Evolutionary conservation across 2,113 vertebrate species (phyloP).

Genomic region (Ictalurus furcatus): DNA sequence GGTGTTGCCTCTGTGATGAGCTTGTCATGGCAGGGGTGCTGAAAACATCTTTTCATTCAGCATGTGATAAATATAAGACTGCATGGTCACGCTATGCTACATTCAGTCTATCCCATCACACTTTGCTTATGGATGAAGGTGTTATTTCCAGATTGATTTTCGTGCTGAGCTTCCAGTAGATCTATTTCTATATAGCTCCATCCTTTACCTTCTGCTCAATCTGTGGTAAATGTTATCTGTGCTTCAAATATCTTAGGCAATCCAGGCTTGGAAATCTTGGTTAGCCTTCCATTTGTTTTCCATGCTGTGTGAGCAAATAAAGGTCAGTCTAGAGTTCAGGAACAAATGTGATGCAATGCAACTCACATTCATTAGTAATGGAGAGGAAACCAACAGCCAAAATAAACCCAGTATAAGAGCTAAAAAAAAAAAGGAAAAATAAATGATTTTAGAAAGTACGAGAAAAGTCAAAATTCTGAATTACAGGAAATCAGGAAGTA

Average conservation of each 20-base stretch:
- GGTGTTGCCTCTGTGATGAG: constrained; percentile 83
- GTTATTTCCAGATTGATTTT: constrained; percentile 81
- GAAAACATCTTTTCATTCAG: constrained; percentile 86
- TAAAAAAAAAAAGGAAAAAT: too few relatives aligned
- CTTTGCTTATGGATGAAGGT: constrained; percentile 90
- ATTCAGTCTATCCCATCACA: constrained; percentile 83
- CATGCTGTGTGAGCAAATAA: neutral
- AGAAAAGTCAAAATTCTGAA: neutral
- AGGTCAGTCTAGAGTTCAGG: neutral
- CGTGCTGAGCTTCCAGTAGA: constrained; percentile 80
- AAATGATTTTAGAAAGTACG: neutral
- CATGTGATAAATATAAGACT: constrained; percentile 87
- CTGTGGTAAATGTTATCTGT: constrained; percentile 9
- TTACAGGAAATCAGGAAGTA: neutral
- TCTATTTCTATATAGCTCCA: constrained; percentile 16
- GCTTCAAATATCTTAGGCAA: constrained; percentile 14
- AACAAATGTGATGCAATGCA: neutral
- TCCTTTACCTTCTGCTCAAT: constrained; percentile 2
- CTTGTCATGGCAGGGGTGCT: constrained; percentile 82
- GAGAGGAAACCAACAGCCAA: neutral
- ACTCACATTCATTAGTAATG: neutral
- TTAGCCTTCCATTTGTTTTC: constrained; percentile 10
- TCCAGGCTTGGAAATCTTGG: neutral
- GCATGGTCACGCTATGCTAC: constrained; percentile 80
- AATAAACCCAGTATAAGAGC: neutral